Conservation (phyloP, 2,888 invertebrate species). For the Drosophila formosana region DNA sequence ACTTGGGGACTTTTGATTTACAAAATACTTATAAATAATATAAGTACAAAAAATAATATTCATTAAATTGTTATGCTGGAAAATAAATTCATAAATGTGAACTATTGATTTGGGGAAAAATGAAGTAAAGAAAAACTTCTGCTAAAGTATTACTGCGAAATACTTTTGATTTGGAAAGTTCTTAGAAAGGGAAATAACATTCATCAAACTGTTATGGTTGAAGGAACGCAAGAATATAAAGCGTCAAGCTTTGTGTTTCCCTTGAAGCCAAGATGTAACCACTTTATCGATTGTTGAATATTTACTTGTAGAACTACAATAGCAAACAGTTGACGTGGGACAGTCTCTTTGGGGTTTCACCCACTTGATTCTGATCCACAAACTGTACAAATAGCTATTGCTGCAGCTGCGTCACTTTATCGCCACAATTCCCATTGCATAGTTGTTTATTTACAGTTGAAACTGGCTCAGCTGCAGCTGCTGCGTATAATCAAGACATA, state of each 20-base stretch:
- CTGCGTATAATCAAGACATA: constrained; percentile 15
- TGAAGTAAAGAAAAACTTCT: too few species aligned
- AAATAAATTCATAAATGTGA: not conserved
- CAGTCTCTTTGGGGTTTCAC: not conserved
- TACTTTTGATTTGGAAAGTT: too few species aligned
- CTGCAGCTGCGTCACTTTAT: constrained; percentile 8
- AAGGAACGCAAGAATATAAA: too few species aligned
- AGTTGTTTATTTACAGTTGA: constrained; percentile 5
- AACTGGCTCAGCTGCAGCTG: not conserved
- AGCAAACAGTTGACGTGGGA: not conserved
- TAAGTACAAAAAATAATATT: too few species aligned
- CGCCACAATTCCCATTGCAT: not conserved
- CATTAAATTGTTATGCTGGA: too few species aligned
- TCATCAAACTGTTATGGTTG: not conserved
- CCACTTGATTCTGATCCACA: constrained; percentile 6
- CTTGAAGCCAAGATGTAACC: not conserved
- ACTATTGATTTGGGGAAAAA: not conserved
- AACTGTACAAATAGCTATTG: constrained; percentile 6
- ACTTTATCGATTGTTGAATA: constrained; percentile 1
- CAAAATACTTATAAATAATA: too few species aligned
- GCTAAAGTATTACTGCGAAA: too few species aligned
- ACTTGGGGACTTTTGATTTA: too few species aligned
- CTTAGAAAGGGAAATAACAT: too few species aligned
- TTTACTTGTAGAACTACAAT: constrained; percentile 1
- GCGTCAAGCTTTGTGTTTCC: not conserved